Evolutionary conservation across 2,113 vertebrate genomes (phyloP).

Genomic region (Penelope pileata): DNA sequence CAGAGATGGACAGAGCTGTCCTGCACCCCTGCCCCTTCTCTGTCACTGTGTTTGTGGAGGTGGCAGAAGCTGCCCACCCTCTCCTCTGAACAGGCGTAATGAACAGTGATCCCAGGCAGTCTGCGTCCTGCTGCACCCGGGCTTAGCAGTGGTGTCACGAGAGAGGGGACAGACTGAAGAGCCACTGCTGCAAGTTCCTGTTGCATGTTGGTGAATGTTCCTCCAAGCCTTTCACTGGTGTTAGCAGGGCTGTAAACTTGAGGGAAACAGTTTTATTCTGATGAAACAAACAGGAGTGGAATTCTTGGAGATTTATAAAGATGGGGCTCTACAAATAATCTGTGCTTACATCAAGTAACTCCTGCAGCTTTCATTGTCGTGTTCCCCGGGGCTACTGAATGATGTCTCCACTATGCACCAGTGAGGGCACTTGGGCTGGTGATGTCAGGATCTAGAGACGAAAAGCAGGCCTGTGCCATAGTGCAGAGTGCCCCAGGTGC

Average conservation of each 20-base stretch:
- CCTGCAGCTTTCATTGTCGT: accelerated
- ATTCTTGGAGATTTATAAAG: not conserved
- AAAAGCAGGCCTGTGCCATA: accelerated
- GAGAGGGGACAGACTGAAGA: accelerated
- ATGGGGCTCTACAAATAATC: not conserved
- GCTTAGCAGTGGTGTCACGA: accelerated
- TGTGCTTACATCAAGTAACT: not conserved
- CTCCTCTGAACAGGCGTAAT: not conserved
- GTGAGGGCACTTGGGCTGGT: too few species aligned
- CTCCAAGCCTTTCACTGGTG: not conserved
- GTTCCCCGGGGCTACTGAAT: not conserved
- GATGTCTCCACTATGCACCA: not conserved
- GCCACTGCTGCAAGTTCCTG: not conserved
- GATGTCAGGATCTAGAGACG: not conserved
- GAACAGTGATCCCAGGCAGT: accelerated
- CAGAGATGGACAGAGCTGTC: not conserved
- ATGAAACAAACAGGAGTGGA: not conserved
- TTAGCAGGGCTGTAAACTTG: not conserved
- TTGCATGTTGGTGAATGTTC: accelerated
- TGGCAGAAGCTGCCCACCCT: not conserved
- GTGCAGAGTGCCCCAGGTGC: not conserved
- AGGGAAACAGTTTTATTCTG: not conserved
- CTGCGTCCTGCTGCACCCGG: not conserved
- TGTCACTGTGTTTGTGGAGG: not conserved
- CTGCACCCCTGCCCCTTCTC: accelerated